Evolutionary conservation across 2,888 invertebrate species (phyloP).

Genomic region (Saturnia pavonia): DNA sequence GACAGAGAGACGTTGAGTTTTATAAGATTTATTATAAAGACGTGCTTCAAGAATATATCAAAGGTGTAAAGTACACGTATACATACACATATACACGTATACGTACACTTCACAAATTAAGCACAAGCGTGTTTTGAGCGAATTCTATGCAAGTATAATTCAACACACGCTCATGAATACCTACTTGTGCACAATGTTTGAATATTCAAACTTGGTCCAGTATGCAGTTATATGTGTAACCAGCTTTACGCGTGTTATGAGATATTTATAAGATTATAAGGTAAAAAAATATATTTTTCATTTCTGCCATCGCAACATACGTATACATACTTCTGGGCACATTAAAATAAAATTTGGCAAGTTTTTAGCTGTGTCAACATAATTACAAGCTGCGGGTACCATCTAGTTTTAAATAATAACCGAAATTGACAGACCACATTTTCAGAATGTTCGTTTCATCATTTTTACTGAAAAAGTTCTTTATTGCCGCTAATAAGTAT

Average conservation of each 20-base stretch:
- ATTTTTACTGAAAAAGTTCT: background rate
- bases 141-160: background rate
- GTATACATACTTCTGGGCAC: background rate
- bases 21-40: too few relatives aligned
- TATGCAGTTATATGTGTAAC: background rate
- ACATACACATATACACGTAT: background rate
- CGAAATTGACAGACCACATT: background rate
- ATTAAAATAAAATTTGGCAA: background rate
- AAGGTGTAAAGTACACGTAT: background rate
- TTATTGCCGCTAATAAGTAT: slow-evolving; percentile 4
- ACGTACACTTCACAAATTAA: background rate
- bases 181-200: background rate
- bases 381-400: too few relatives aligned
- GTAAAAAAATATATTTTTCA: too few relatives aligned
- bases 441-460: background rate
- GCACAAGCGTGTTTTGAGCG: background rate
- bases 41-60: too few relatives aligned
- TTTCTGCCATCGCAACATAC: background rate
- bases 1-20: too few relatives aligned
- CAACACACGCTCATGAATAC: background rate
- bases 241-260: background rate
- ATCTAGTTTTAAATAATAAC: background rate
- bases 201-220: background rate
- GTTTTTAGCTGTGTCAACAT: background rate
- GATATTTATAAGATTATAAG: background rate